phyloP scores from a whole-genome alignment of 2,797 vertebrate species.

The Telmatherina bonti region DNA sequence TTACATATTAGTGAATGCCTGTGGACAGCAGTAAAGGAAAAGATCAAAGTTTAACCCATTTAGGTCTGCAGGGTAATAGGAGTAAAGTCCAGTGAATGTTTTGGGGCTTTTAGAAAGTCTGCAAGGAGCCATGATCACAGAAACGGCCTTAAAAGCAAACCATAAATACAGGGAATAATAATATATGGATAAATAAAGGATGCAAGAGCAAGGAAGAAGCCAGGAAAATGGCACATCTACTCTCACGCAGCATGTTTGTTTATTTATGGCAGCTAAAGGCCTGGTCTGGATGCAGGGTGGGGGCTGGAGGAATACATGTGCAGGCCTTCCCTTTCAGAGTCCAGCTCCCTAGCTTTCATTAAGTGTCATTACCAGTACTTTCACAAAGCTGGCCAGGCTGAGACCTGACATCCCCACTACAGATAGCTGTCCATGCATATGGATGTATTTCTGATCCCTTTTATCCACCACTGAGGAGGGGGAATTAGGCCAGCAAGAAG shows the following conservation, averaged over 20 bases:
- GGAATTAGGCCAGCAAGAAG: constrained; percentile 72
- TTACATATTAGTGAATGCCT: constrained; percentile 46
- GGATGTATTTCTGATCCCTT: constrained; percentile 81
- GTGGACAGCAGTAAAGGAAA: constrained; percentile 43
- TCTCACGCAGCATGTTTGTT: constrained; percentile 73
- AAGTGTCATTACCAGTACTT: constrained; percentile 84
- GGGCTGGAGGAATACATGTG: constrained; percentile 29
- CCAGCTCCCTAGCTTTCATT: constrained; percentile 78
- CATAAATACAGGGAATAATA: constrained; percentile 61
- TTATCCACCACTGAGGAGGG: constrained; percentile 77
- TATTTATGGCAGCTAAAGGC: constrained; percentile 75
- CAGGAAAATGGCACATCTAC: constrained; percentile 64
- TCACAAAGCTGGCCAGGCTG: constrained; percentile 70
- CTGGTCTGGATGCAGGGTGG: constrained; percentile 39
- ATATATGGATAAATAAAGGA: constrained; percentile 75
- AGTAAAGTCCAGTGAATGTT: constrained; percentile 74
- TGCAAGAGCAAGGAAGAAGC: constrained; percentile 57
- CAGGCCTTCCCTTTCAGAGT: constrained; percentile 63
- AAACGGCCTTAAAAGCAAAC: constrained; percentile 61
- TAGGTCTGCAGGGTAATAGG: constrained; percentile 46
- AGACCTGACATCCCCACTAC: constrained; percentile 77
- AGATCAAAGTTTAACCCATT: constrained; percentile 59
- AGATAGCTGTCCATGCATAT: constrained; percentile 80
- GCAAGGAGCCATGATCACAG: constrained; percentile 48
- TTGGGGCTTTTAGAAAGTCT: constrained; percentile 63